Conservation (phyloP, 2,113 vertebrate genomes). For the Genyomyrus donnyi region DNA sequence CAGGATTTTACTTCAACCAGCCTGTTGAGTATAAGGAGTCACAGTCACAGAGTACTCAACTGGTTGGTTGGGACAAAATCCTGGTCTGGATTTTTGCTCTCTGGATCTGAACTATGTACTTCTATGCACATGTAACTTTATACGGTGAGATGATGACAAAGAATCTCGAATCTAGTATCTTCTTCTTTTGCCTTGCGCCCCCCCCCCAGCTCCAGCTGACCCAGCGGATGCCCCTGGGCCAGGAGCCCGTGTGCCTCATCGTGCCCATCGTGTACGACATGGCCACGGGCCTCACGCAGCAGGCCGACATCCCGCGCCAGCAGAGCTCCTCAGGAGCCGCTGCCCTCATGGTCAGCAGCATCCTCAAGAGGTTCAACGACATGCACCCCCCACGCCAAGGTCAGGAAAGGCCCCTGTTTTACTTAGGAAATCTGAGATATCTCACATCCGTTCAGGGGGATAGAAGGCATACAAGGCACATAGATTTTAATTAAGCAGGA, state of each 20-base stretch:
- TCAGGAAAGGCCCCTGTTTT: constrained; percentile 26
- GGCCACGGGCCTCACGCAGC: constrained; percentile 94
- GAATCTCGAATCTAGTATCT: background rate
- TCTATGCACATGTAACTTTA: background rate
- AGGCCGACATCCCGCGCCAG: constrained; percentile 96
- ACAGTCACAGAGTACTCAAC: background rate
- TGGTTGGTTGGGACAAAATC: background rate
- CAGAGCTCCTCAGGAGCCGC: constrained; percentile 94
- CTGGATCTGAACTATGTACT: background rate
- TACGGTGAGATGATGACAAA: background rate
- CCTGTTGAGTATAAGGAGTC: background rate
- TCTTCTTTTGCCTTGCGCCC: constrained; percentile 8
- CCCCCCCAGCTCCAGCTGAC: constrained; percentile 82
- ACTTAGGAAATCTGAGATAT: background rate
- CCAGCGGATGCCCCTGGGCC: constrained; percentile 81
- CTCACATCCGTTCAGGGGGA: background rate
- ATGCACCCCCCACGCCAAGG: constrained; percentile 90
- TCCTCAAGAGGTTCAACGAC: constrained; percentile 97
- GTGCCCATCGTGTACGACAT: constrained; percentile 99
- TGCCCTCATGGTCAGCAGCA: constrained; percentile 94
- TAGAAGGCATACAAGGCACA: background rate
- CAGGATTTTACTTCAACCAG: background rate
- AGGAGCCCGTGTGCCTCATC: constrained; percentile 93
- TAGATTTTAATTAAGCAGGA: background rate
- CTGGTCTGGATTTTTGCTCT: background rate